These are phyloP conservation scores for Dorcus parallelipipedus DNA, from an alignment of 2,888 invertebrate genomes.

Conservation along the genomic window DNA sequence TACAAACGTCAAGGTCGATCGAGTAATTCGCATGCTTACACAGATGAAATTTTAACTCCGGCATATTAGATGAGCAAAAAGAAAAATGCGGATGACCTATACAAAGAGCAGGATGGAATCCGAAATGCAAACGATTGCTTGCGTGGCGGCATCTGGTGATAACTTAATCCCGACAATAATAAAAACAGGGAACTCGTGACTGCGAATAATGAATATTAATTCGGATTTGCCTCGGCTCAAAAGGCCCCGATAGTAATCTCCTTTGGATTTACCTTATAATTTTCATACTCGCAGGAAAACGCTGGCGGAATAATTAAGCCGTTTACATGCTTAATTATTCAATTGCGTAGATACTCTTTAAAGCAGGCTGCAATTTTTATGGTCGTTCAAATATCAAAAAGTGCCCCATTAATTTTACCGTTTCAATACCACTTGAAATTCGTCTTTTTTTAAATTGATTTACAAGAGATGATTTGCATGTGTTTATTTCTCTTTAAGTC, in stretches of 20 bases:
- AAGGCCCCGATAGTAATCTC: slow-evolving; percentile 10
- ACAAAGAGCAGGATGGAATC: neutral
- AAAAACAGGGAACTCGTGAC: slow-evolving; percentile 15
- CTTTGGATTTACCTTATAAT: slow-evolving; percentile 7
- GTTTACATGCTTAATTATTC: slow-evolving; percentile 14
- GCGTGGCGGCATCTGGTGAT: neutral
- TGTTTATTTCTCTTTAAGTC: no score
- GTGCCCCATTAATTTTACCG: no score
- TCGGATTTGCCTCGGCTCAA: slow-evolving; percentile 6
- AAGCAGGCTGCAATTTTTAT: neutral
- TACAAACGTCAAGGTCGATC: no score
- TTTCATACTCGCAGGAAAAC: slow-evolving; percentile 4
- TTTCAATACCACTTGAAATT: no score
- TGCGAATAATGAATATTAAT: slow-evolving; percentile 19
- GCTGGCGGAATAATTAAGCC: slow-evolving; percentile 12
- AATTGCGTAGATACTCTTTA: neutral
- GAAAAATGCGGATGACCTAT: neutral
- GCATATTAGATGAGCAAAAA: no score
- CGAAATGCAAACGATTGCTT: neutral
- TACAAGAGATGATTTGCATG: no score
- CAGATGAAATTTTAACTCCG: no score
- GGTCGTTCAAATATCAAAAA: no score
- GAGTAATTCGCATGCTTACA: no score
- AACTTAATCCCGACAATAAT: slow-evolving; percentile 11
- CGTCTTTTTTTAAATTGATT: no score